Evolutionary conservation across 1,140 invertebrate genomes (phyloP), one percentile per base, ranked within the genome.

Genomic region (Caenorhabditis latens): DNA sequence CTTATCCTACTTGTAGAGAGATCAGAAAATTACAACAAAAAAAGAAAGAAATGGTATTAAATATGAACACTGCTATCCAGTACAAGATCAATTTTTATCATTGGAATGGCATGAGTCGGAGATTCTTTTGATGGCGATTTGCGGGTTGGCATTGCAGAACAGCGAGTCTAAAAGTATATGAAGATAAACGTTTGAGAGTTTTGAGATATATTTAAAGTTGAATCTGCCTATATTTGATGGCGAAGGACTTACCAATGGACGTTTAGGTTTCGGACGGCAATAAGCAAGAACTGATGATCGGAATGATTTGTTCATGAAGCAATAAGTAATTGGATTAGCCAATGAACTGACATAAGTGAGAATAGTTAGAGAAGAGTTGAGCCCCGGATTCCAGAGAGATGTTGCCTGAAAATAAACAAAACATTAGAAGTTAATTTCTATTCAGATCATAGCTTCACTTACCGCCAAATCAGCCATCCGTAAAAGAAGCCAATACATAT

Each of bases 271-370:
- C 14, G 71, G 46, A 79, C 71, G 75, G 46, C 82, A 86, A 32
- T 84, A 86, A 42, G 86, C 75, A 6, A 86, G 55, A 42, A 86
- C 86, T 0, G 86, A 86, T 1, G 86, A 57, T 9, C 86, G 71
- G 65, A 86, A 86, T 48, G 86, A 86, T 71, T 86, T 86, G 57
- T 86, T 86, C 96, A 97, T 97, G 94, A 97, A 97, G 93, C 96
- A 97, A 91, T 97, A 97, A 0, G 96, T 97, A 90, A 97, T 96
- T 0, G 96, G 96, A 92, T 98, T 97, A 92, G 96, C 96, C 91
- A 96, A 97, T 0, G 95, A 96, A 0, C 96, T 96, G 55, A 95
- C 94, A 91, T 97, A 98, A n/a, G 87, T 88, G n/a, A 88, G 55
- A 19, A 88, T 82, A 11, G 87, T 88, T 14, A 88, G 42, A 4